Evolutionary conservation across 1,140 invertebrate species (phyloP).

Genomic region (Bathynomus jamesi): DNA sequence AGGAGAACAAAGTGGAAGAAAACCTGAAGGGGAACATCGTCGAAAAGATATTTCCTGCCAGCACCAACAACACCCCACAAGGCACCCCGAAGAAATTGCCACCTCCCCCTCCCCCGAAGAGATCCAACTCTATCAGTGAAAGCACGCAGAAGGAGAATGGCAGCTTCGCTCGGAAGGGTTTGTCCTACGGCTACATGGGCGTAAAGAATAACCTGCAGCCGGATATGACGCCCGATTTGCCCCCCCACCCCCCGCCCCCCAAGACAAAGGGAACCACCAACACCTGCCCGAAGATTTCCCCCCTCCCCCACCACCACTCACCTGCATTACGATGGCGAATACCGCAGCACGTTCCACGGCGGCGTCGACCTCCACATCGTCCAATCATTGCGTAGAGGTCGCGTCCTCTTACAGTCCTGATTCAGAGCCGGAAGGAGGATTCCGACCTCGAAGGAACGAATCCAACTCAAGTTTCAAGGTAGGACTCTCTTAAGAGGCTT

Average conservation of each 20-base stretch:
- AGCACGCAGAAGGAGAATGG: conserved; percentile 49
- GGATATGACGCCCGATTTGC: conserved; percentile 32
- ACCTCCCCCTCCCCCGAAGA: conserved; percentile 77
- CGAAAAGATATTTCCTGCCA: conserved; percentile 18
- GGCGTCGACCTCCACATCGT: conserved; percentile 22
- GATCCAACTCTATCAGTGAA: conserved; percentile 49
- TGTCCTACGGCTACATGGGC: conserved; percentile 34
- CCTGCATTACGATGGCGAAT: conserved; percentile 30
- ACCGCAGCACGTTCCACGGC: conserved; percentile 27
- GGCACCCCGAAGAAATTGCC: conserved; percentile 61
- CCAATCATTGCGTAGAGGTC: conserved; percentile 20
- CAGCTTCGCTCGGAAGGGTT: conserved; percentile 22
- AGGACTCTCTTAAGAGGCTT: conserved; percentile 21
- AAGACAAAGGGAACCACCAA: conserved; percentile 35
- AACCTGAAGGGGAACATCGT: not conserved
- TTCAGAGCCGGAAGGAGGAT: conserved; percentile 23
- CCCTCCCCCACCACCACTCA: conserved; percentile 46
- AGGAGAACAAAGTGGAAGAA: not conserved
- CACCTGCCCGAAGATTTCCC: conserved; percentile 45
- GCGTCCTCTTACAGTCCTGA: conserved; percentile 13
- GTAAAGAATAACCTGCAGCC: conserved; percentile 34
- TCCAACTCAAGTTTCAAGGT: conserved; percentile 81
- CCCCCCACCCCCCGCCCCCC: conserved; percentile 34
- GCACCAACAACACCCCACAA: conserved; percentile 35
- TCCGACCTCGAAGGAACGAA: conserved; percentile 61